Evolutionary conservation across 2,888 invertebrate genomes (phyloP).

Genomic region (Phengaris alcon): DNA sequence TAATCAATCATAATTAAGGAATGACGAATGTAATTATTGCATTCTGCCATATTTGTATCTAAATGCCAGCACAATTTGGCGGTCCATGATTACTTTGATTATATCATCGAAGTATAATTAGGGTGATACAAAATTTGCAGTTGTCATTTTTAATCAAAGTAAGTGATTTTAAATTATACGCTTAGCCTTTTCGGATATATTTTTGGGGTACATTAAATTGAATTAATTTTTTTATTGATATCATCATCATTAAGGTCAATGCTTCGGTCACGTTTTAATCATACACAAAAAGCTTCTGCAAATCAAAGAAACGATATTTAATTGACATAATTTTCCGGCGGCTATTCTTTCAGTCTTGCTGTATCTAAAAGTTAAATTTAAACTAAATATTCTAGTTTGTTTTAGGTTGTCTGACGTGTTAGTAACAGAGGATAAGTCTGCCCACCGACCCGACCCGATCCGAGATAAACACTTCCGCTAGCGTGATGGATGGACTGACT

Average conservation of each 20-base stretch:
- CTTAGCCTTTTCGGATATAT: neutral
- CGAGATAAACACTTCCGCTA: conserved; percentile 25
- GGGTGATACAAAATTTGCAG: conserved; percentile 13
- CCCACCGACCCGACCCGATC: conserved; percentile 1
- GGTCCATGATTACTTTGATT: conserved; percentile 15
- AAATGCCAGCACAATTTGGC: conserved; percentile 26
- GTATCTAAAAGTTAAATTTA: neutral
- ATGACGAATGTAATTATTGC: conserved; percentile 27
- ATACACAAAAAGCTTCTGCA: neutral
- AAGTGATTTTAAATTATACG: conserved; percentile 20
- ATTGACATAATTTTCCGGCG: neutral
- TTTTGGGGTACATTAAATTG: neutral
- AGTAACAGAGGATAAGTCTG: conserved; percentile 12
- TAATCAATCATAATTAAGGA: conserved; percentile 27
- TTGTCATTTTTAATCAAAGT: conserved; percentile 19
- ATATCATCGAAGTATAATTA: conserved; percentile 13
- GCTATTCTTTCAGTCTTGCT: no score
- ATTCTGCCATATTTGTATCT: conserved; percentile 25
- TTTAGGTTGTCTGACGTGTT: conserved; percentile 13
- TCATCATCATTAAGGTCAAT: conserved; percentile 10
- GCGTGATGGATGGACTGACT: neutral
- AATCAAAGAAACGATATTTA: neutral
- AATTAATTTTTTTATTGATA: conserved; percentile 6
- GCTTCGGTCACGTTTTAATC: neutral
- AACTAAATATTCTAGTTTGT: conserved; percentile 20